Conservation (phyloP, 1,140 invertebrate species). For the Megalonaias nervosa region DNA sequence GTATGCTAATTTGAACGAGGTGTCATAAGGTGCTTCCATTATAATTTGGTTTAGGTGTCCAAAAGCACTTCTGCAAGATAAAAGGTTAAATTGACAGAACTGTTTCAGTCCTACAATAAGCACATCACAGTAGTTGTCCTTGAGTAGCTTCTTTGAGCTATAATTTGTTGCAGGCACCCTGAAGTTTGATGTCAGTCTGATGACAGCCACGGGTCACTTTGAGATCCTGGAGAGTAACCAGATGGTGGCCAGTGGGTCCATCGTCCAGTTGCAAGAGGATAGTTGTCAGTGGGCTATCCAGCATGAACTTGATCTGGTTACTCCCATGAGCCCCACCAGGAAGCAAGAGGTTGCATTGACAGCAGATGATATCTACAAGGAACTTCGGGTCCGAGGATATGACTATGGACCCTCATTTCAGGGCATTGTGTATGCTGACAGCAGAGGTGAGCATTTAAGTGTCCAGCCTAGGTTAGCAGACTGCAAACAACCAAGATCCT, state of each 20-base stretch:
- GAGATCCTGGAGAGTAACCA: conserved; percentile 90
- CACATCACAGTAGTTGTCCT: too few relatives aligned
- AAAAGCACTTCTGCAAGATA: too few relatives aligned
- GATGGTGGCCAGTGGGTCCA: conserved; percentile 77
- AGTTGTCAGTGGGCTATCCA: neutral
- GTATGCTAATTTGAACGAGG: too few relatives aligned
- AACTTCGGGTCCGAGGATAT: conserved; percentile 91
- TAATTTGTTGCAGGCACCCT: conserved; percentile 74
- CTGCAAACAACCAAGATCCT: too few relatives aligned
- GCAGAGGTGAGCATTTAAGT: conserved; percentile 37
- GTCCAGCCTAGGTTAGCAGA: neutral
- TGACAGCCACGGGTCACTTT: conserved; percentile 89
- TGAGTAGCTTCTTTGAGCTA: too few relatives aligned
- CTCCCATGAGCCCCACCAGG: conserved; percentile 15
- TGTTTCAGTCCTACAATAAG: too few relatives aligned
- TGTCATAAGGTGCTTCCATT: too few relatives aligned
- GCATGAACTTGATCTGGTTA: conserved; percentile 2
- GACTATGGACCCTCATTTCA: conserved; percentile 91
- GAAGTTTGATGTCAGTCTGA: conserved; percentile 89
- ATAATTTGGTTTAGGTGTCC: too few relatives aligned
- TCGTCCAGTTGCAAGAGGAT: neutral
- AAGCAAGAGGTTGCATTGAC: conserved; percentile 71
- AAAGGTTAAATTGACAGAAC: too few relatives aligned
- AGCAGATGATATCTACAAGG: conserved; percentile 91
- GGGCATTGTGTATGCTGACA: conserved; percentile 68